Evolutionary conservation across 2,888 invertebrate genomes (phyloP).

Genomic region (Sepiola atlantica): DNA sequence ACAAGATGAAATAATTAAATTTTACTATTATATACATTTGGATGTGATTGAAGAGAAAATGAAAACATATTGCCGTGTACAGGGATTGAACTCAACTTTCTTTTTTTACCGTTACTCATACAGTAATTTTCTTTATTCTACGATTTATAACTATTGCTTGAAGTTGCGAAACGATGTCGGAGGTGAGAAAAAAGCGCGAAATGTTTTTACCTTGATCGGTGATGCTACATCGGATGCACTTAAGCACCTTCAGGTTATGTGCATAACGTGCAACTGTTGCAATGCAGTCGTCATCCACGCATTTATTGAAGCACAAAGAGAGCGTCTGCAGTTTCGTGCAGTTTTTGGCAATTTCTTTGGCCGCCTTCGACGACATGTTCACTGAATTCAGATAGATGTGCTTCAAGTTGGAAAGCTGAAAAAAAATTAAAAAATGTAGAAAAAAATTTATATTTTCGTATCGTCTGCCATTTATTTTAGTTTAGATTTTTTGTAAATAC

Average conservation of each 20-base stretch:
- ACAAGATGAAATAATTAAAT: too few species aligned
- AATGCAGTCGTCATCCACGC: slow-evolving; percentile 36
- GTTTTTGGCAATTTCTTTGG: slow-evolving; percentile 36
- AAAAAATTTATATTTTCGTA: too few species aligned
- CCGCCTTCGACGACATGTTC: slow-evolving; percentile 21
- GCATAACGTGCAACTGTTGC: not conserved
- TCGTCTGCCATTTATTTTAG: too few species aligned
- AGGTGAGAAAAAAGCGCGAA: not conserved
- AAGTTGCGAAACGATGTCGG: not conserved
- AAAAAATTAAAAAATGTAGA: not conserved
- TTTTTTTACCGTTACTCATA: too few species aligned
- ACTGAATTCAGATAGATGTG: slow-evolving; percentile 23
- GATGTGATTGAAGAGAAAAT: too few species aligned
- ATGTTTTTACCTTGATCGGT: slow-evolving; percentile 1
- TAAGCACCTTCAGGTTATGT: not conserved
- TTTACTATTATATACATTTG: too few species aligned
- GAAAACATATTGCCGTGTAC: too few species aligned
- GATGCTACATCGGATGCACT: slow-evolving; percentile 24
- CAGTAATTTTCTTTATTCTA: too few species aligned
- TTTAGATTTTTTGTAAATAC: too few species aligned
- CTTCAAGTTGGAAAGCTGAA: not conserved
- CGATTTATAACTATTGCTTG: too few species aligned
- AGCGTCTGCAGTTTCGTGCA: not conserved
- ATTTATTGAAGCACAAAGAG: slow-evolving; percentile 33
- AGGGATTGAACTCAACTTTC: too few species aligned